Conservation (phyloP, 2,113 vertebrate species). For the Halichoerus grypus region DNA sequence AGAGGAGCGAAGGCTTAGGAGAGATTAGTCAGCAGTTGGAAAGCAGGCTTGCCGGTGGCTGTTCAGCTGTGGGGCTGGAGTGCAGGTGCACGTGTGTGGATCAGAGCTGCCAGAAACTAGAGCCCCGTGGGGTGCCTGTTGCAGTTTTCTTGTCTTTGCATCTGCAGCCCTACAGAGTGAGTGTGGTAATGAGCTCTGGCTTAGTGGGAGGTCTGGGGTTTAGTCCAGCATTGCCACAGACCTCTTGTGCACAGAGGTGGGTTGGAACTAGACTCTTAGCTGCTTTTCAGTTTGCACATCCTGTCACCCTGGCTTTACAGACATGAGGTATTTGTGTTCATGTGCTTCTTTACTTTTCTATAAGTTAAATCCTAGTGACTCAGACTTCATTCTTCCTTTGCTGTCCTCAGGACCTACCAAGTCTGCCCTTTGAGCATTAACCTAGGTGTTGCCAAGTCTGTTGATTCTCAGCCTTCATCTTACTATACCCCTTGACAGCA, state of each 20-base stretch:
- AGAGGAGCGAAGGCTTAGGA: background rate
- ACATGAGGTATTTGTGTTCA: too few relatives aligned
- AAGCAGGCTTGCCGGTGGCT: background rate
- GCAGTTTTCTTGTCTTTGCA: background rate
- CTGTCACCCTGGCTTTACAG: background rate
- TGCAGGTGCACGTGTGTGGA: accelerated
- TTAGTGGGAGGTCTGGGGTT: background rate
- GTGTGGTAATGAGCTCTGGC: background rate
- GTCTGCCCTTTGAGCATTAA: background rate
- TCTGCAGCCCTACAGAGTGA: background rate
- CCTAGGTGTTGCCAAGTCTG: too few relatives aligned
- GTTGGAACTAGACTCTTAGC: background rate
- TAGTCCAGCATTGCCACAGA: background rate
- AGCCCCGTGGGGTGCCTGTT: accelerated
- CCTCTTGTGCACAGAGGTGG: background rate
- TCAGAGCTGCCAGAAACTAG: background rate
- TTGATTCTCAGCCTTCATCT: background rate
- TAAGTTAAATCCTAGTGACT: background rate
- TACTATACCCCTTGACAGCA: background rate
- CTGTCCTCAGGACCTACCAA: background rate
- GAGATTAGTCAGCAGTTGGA: background rate
- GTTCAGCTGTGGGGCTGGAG: background rate
- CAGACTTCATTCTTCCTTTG: background rate
- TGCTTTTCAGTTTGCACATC: background rate
- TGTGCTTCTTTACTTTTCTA: background rate